Evolutionary conservation across 2,797 vertebrate genomes (phyloP).

Genomic region (Nyctalus aviator): DNA sequence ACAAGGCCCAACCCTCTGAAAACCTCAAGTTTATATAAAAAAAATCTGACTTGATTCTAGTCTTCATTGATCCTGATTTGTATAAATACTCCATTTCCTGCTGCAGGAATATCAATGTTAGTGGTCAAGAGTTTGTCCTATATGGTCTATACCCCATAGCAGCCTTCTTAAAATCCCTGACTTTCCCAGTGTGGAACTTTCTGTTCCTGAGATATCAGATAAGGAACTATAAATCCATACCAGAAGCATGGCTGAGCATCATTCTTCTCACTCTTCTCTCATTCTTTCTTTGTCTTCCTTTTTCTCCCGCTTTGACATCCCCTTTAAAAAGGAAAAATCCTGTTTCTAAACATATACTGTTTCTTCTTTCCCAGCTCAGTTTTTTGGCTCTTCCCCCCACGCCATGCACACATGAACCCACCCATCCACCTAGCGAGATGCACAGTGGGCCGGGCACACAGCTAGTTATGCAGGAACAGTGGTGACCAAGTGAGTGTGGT

Average conservation of each 20-base stretch:
- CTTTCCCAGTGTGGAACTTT: background rate
- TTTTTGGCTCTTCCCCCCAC: background rate
- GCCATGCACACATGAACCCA: rapidly evolving
- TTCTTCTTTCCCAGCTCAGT: background rate
- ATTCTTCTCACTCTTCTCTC: background rate
- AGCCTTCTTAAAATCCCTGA: background rate
- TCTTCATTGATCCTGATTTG: background rate
- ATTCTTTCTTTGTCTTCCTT: background rate
- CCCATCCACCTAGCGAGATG: background rate
- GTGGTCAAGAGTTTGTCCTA: background rate
- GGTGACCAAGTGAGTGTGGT: background rate
- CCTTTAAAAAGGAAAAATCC: background rate
- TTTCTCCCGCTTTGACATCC: background rate
- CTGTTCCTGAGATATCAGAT: background rate
- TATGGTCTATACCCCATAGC: rapidly evolving
- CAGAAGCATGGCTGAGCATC: background rate
- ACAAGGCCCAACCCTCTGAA: background rate
- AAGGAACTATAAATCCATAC: background rate
- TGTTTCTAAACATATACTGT: background rate
- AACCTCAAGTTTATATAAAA: background rate
- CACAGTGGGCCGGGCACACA: background rate
- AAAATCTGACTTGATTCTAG: background rate
- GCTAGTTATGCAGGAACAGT: background rate
- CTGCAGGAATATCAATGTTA: background rate
- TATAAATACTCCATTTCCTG: background rate